Evolutionary conservation across 2,888 invertebrate species (phyloP), one percentile per base, ranked within the genome.

Genomic region (Troides aeacus): DNA sequence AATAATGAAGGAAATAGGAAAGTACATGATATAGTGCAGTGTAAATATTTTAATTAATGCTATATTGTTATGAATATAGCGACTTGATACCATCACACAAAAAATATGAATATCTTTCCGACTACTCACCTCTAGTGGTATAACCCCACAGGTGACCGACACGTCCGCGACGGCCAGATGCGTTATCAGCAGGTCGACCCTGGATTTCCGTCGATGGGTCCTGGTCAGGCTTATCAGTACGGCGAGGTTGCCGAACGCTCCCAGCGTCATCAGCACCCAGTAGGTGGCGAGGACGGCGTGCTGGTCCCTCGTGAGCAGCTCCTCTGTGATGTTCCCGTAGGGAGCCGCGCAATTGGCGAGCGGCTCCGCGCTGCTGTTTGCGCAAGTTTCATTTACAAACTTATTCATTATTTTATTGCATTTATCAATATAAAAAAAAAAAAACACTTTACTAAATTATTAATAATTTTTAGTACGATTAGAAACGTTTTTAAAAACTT

Each of bases 81-180:
- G 50, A 17, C 2, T 21, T 21, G 21, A 21, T 21, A 21, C 21
- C 21, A 50, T 59, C 15, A 24, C 2, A 59, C 1, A 24, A 21
- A 24, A 59, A 36, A 36, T 36, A 36, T 36, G 7, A 36, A 36
- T 7, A 39, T 10, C 8, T 39, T 39, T 6, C 10, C 10, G 7
- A 39, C 10, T 10, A 70, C 88, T 92, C 79, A 94, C 95, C 94
- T 96, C 95, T 15, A 95, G 81, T 0, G 96, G 96, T 73, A 97
- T 96, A 87, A 96, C 96, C 64, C 97, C 93, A 79, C 97, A 96
- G 0, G 97, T 96, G 39, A 97, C 97, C 64, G 96, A 94, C 8
- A 97, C 93, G 85, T 97, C 97, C 2, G 97, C 97, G 0, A 96
- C 89, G 0, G 96, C 95, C 65, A 97, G 88, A 81, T 97, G 96